These are phyloP conservation scores for Plebejus anna DNA, from an alignment of 2,888 invertebrate species.

Conservation along the genomic window DNA sequence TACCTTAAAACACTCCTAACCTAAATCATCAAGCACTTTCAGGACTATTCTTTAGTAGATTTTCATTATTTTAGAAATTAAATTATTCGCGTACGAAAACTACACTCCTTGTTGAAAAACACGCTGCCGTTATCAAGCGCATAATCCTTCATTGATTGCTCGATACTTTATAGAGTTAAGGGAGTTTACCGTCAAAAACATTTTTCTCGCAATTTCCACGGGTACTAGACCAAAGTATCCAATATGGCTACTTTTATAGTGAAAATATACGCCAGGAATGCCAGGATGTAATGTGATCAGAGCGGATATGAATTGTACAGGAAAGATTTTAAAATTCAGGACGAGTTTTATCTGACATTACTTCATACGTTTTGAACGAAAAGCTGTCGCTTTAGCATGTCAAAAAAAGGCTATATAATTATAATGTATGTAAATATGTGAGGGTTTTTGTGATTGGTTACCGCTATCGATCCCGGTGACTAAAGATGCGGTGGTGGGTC, in stretches of 20 bases:
- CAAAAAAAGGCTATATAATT: too few species aligned
- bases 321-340: neutral
- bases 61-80: slow-evolving; percentile 16
- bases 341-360: neutral
- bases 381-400: too few species aligned
- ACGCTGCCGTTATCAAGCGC: slow-evolving; percentile 43
- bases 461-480: too few species aligned
- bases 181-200: slow-evolving; percentile 42
- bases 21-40: neutral
- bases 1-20: too few species aligned
- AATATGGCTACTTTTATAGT: neutral
- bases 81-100: slow-evolving; percentile 16
- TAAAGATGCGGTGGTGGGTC: too few species aligned
- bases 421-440: too few species aligned
- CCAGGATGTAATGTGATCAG: neutral
- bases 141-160: slow-evolving; percentile 46
- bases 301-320: neutral
- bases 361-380: neutral
- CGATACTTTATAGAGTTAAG: slow-evolving; percentile 43
- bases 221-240: slow-evolving; percentile 12
- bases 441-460: too few species aligned
- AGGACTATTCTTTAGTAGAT: neutral
- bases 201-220: slow-evolving; percentile 30
- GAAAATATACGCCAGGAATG: neutral
- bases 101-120: slow-evolving; percentile 37